Conservation (phyloP, 2,888 invertebrate species). For the Diachrysia chrysitis region DNA sequence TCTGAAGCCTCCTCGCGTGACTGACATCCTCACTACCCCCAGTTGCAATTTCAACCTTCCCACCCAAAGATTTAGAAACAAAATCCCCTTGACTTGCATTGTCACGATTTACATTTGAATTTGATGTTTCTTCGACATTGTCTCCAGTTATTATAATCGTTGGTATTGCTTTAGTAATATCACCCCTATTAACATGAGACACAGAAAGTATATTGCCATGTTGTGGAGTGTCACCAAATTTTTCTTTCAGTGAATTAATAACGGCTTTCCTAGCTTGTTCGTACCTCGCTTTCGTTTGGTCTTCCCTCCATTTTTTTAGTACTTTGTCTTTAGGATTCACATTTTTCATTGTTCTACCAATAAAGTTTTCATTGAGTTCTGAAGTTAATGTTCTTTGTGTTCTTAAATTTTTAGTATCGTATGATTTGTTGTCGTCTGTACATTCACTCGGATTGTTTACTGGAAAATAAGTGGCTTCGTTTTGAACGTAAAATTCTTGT, state of each 20-base stretch:
- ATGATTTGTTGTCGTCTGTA: conserved; percentile 65
- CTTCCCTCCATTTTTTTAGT: conserved; percentile 81
- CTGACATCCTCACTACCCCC: conserved; percentile 71
- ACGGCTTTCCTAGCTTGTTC: conserved; percentile 80
- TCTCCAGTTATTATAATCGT: conserved; percentile 79
- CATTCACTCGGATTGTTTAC: conserved; percentile 29
- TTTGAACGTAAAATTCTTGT: conserved; percentile 48
- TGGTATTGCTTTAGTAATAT: conserved; percentile 69
- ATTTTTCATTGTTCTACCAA: conserved; percentile 54
- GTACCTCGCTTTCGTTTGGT: conserved; percentile 75
- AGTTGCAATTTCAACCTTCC: conserved; percentile 70
- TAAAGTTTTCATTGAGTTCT: conserved; percentile 60
- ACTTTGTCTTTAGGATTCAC: conserved; percentile 75
- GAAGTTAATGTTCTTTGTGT: conserved; percentile 61
- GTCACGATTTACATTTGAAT: conserved; percentile 80
- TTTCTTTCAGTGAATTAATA: conserved; percentile 84
- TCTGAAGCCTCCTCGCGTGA: conserved; percentile 85
- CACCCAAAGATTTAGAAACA: conserved; percentile 56
- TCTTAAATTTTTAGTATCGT: conserved; percentile 59
- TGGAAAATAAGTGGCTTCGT: conserved; percentile 47
- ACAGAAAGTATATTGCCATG: conserved; percentile 66
- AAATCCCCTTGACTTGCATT: conserved; percentile 57
- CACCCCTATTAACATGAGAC: conserved; percentile 67
- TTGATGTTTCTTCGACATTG: conserved; percentile 84
- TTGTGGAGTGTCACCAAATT: conserved; percentile 68